Evolutionary conservation across 2,888 invertebrate genomes (phyloP), one percentile per base, ranked within the genome.

Genomic region (Megaustenia siamemsis): DNA sequence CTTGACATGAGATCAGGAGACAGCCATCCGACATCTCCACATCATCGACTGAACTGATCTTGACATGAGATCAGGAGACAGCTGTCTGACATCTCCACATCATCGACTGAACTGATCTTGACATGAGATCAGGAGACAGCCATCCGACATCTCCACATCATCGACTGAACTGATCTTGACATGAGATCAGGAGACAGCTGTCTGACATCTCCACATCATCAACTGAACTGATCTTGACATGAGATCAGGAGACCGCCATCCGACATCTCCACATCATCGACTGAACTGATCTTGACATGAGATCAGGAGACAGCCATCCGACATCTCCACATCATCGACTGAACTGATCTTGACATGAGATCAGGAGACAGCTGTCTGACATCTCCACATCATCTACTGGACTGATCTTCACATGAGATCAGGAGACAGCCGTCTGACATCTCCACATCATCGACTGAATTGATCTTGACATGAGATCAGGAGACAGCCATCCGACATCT

Each of bases 101-200:
- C 63, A 28, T 28, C 28, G 32, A 60, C 28, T 6, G 1, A 96
- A 92, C 91, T 95, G 90, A 95, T 93, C 83, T 91, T 95, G 86
- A 95, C 95, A 56, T 95, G 95, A 88, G 95, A 96, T 90, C 94
- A 95, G 92, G 96, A 95, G 89, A 95, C 95, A 87, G 95, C 95
- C 87, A 95, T 96, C 78, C 87, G 84, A 86, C 78, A 60, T 4
- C 28, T n/a, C n/a, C n/a, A n/a, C n/a, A n/a, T 60, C 63, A 28
- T 28, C 28, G 32, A 60, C 28, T 6, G 1, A 12, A 28, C n/a
- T n/a, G 2, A 12, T 12, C 63, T n/a, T n/a, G n/a, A n/a, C n/a
- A n/a, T n/a, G n/a, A n/a, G n/a, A n/a, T n/a, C n/a, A n/a, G n/a
- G n/a, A n/a, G n/a, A n/a, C n/a, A n/a, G n/a, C n/a, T n/a, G n/a